Base-by-base conservation (phyloP, 2,113 vertebrate genomes). In the Aspidoscelis tigris region DNA sequence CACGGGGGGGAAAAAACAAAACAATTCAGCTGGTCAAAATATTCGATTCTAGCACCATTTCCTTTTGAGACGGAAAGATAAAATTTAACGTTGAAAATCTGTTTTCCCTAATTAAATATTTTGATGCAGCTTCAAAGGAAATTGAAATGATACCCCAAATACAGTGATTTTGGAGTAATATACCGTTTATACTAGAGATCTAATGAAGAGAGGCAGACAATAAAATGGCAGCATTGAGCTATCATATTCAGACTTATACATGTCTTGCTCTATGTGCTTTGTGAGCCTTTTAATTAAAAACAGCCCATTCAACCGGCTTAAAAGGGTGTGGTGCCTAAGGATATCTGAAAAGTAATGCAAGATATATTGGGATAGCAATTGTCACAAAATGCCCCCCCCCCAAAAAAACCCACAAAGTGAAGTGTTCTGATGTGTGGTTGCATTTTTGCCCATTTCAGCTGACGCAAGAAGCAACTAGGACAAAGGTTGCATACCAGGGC, bases 11-110 rank as follows among this genome's bases (percentile, higher is more conserved):
- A 33, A 33, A 33, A 33, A 33, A 33, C 33, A 93, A 84, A 87
- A 82, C 82, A 91, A 78, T 76, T 76, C 80, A 93, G 66, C 12
- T 33, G 88, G 55, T 68, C 84, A 90, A 73, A 76, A 90, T 47
- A 43, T 58, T 76, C 68, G 74, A 75, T 85, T 88, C 58, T 75
- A 55, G 24, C 14, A 76, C 39, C 6, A 2, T 41, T 39, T 76
- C 61, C 80, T 82, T 86, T 8, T 81, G 78, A 64, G 41, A 80
- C 64, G 80, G 21, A 72, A 44, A 88, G 64, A 84, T 64, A 33
- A 78, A 74, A 16, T 91, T 68, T 50, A 22, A 26, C 5, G 41
- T 39, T 43, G 76, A 72, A 80, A 8, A 24, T 24, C 55, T 33
- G 43, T 53, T 85, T 66, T 66, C n/a, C 70, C 7, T 50, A 50